phyloP scores from a whole-genome alignment of 2,797 vertebrate species.

The Champsocephalus gunnari region DNA sequence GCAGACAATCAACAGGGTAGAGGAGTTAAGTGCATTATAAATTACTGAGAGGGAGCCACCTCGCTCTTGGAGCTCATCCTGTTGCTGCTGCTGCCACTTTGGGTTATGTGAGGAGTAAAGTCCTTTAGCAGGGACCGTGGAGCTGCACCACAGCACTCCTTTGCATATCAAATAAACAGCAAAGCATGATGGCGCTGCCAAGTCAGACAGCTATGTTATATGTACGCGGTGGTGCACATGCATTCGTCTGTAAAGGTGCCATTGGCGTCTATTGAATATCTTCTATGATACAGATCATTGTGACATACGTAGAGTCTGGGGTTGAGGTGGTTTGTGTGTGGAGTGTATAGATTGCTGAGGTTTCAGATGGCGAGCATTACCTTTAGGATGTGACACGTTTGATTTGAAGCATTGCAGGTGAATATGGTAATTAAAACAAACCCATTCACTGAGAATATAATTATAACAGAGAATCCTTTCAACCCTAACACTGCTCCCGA shows the following conservation, averaged over 20 bases:
- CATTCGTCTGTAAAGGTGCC: slow-evolving; percentile 63
- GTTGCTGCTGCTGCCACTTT: slow-evolving; percentile 85
- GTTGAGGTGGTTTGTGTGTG: slow-evolving; percentile 50
- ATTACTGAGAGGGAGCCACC: slow-evolving; percentile 80
- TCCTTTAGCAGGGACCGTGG: slow-evolving; percentile 83
- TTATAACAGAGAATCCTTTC: slow-evolving; percentile 59
- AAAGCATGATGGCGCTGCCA: slow-evolving; percentile 75
- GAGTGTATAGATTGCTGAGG: slow-evolving; percentile 39
- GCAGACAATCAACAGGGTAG: slow-evolving; percentile 83
- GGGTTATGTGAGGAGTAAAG: slow-evolving; percentile 86
- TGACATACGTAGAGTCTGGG: slow-evolving; percentile 66
- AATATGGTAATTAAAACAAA: slow-evolving; percentile 74
- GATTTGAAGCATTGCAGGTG: slow-evolving; percentile 67
- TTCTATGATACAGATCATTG: slow-evolving; percentile 58
- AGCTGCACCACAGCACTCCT: slow-evolving; percentile 80
- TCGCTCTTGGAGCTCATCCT: slow-evolving; percentile 82
- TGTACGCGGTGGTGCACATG: slow-evolving; percentile 53
- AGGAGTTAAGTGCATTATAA: slow-evolving; percentile 87
- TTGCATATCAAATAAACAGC: slow-evolving; percentile 88
- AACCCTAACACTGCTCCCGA: slow-evolving; percentile 27
- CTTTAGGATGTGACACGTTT: slow-evolving; percentile 54
- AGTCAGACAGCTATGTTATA: slow-evolving; percentile 72
- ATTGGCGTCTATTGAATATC: slow-evolving; percentile 63
- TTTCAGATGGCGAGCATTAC: slow-evolving; percentile 51
- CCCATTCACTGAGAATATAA: slow-evolving; percentile 56